Evolutionary conservation across 2,113 vertebrate species (phyloP).

Genomic region (Tursiops truncatus): DNA sequence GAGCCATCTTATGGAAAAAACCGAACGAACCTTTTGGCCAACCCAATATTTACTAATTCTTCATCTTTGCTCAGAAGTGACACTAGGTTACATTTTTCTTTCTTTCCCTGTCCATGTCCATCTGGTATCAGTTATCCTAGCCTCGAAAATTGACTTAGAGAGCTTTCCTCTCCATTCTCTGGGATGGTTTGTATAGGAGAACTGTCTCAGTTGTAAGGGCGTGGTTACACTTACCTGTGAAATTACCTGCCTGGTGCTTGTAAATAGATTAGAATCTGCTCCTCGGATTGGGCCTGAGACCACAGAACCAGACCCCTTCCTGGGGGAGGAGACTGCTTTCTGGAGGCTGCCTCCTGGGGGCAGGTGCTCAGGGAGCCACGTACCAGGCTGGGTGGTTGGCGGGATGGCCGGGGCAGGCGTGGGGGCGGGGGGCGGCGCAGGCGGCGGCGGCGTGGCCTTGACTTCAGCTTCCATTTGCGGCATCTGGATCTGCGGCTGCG

Average conservation of each 20-base stretch:
- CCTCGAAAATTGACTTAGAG: background rate
- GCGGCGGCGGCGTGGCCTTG: slow-evolving; percentile 81
- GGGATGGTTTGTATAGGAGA: background rate
- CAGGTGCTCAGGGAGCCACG: rapidly evolving
- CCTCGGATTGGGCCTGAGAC: background rate
- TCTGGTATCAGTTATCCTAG: background rate
- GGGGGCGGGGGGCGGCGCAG: slow-evolving; percentile 77
- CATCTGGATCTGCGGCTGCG: slow-evolving; percentile 73
- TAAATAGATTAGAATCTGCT: background rate
- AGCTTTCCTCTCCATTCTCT: background rate
- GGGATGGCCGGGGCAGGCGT: slow-evolving; percentile 73
- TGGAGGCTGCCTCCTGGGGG: background rate
- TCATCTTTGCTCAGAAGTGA: background rate
- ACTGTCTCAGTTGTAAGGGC: background rate
- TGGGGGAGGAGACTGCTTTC: background rate
- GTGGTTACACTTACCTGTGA: background rate
- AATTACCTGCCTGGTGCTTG: background rate
- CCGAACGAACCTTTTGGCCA: no score
- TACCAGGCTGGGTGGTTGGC: slow-evolving; percentile 84
- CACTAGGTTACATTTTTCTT: no score
- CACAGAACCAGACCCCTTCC: background rate
- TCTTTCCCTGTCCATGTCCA: background rate
- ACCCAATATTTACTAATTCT: background rate
- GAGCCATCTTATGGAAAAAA: no score
- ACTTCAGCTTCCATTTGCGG: slow-evolving; percentile 82